Conservation (phyloP, 2,113 vertebrate species). For the Triplophysa siluroides region DNA sequence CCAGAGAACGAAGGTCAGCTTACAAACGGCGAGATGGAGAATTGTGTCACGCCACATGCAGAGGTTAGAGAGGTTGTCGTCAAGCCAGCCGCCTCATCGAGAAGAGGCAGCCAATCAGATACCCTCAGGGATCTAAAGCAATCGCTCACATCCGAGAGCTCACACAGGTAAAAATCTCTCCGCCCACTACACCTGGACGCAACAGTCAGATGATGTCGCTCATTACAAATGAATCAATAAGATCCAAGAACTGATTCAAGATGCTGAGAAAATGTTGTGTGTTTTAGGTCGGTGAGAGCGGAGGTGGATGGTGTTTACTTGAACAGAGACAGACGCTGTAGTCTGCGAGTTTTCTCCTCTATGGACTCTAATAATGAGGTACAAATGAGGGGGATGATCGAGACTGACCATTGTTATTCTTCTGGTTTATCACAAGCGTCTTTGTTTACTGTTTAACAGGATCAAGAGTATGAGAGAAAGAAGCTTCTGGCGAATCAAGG, state of each 20-base stretch:
- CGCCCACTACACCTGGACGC: background rate
- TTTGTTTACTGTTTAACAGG: conserved; percentile 62
- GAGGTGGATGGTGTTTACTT: conserved; percentile 44
- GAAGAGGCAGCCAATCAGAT: conserved; percentile 70
- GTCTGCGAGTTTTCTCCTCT: conserved; percentile 48
- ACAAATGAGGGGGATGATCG: background rate
- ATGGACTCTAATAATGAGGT: conserved; percentile 45
- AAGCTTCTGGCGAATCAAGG: conserved; percentile 76
- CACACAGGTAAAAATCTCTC: conserved; percentile 9
- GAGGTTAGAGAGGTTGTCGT: conserved; percentile 55
- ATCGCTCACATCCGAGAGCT: background rate
- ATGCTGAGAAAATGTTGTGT: conserved; percentile 3
- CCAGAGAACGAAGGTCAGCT: conserved; percentile 72
- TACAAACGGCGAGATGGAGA: conserved; percentile 59
- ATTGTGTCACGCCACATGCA: background rate
- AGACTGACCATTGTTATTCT: background rate
- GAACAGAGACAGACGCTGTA: conserved; percentile 54
- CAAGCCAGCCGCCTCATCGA: conserved; percentile 55
- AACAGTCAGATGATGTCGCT: background rate
- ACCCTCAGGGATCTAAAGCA: conserved; percentile 43
- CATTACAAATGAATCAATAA: background rate
- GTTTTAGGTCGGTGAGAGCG: conserved; percentile 38
- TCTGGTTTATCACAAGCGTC: background rate
- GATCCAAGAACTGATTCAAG: background rate
- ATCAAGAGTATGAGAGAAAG: conserved; percentile 78